Percentiles rank a stretch among this genome's conserved stretches.
Evolutionary conservation across 2,113 vertebrate species (phyloP).

Genomic region (Stegastes partitus): DNA sequence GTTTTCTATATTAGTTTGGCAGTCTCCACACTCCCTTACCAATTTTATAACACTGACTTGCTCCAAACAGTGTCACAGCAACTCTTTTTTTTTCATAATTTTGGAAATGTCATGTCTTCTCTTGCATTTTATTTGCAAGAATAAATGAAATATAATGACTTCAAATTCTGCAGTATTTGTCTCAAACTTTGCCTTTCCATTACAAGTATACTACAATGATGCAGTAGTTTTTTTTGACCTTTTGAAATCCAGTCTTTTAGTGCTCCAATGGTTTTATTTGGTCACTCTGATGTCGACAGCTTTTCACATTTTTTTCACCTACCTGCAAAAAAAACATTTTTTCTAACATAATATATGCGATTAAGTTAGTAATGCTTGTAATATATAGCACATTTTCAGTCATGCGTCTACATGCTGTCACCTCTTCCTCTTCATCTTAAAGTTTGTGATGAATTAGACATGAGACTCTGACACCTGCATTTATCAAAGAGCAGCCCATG

Average conservation of each 20-base stretch:
- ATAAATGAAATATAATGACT: constrained; percentile 10
- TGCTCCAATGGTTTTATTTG: not conserved
- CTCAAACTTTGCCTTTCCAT: constrained; percentile 13
- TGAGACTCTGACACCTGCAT: constrained; percentile 30
- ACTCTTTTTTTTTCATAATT: constrained; percentile 12
- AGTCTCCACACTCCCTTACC: constrained; percentile 12
- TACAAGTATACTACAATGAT: not conserved
- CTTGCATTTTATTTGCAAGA: constrained; percentile 23
- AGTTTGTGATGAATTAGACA: constrained; percentile 49
- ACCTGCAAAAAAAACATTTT: not conserved
- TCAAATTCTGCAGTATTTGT: not conserved
- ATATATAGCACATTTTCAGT: not conserved
- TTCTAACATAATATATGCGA: not conserved
- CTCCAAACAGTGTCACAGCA: constrained; percentile 3
- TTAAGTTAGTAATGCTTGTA: not conserved
- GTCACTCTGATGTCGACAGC: not conserved
- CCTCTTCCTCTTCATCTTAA: constrained; percentile 22
- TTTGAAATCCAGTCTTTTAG: not conserved
- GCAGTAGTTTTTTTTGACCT: not conserved
- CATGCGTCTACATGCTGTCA: not conserved
- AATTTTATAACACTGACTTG: constrained; percentile 12
- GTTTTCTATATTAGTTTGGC: constrained; percentile 30
- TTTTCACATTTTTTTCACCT: not conserved
- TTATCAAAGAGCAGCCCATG: constrained; percentile 22
- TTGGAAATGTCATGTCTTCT: constrained; percentile 5